These are phyloP conservation scores for Blastobasis lacticolella DNA, from an alignment of 2,888 invertebrate genomes.

Conservation along the genomic window DNA sequence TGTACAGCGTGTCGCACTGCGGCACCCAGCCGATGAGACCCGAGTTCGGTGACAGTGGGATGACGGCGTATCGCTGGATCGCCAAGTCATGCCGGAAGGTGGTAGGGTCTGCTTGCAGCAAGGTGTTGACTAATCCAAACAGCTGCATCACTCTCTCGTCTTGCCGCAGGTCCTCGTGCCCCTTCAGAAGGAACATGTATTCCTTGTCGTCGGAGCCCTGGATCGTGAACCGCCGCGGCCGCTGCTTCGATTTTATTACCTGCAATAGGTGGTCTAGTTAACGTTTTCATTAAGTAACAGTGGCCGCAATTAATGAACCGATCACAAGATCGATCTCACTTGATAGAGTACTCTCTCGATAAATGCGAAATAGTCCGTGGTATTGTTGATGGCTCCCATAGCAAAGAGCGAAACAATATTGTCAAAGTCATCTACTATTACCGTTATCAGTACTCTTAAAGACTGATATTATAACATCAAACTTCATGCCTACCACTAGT, in stretches of 20 bases:
- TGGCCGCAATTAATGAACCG: too few species aligned
- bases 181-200: slow-evolving; percentile 98
- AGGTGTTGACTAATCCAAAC: slow-evolving; percentile 96
- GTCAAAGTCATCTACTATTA: too few species aligned
- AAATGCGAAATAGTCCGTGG: too few species aligned
- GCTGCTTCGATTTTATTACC: slow-evolving; percentile 98
- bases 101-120: slow-evolving; percentile 94
- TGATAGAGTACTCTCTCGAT: too few species aligned
- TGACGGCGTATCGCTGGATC: slow-evolving; percentile 94
- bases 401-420: too few species aligned
- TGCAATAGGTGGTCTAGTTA: slow-evolving; percentile 27
- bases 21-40: slow-evolving; percentile 99
- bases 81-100: slow-evolving; percentile 91
- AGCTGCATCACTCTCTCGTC: slow-evolving; percentile 99
- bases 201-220: slow-evolving; percentile 96
- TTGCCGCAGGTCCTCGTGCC: slow-evolving; percentile 98
- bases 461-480: too few species aligned
- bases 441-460: too few species aligned
- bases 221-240: slow-evolving; percentile 95
- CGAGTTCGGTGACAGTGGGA: slow-evolving; percentile 97
- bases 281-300: too few species aligned
- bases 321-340: too few species aligned
- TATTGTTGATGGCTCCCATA: too few species aligned
- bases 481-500: too few species aligned
- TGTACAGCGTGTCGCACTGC: slow-evolving; percentile 98